Conservation (phyloP, 2,797 vertebrate species). For the Dermochelys coriacea region DNA sequence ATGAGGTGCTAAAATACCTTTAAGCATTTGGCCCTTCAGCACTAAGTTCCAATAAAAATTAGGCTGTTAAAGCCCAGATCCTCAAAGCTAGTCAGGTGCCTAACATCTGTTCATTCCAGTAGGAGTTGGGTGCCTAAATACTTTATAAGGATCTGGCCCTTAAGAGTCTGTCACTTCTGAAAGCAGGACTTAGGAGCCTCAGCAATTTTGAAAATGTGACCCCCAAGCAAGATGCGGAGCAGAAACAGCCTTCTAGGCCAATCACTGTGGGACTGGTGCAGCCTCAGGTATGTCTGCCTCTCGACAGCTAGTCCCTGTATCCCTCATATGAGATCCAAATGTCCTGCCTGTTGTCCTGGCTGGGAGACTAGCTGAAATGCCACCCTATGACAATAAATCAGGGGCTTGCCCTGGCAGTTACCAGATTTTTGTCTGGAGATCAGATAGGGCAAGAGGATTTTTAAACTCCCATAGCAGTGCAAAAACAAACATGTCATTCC, state of each 20-base stretch:
- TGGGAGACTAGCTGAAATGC: not conserved
- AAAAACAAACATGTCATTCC: not conserved
- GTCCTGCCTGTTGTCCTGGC: not conserved
- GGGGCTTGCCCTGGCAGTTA: not conserved
- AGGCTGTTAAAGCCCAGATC: not conserved
- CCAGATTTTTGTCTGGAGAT: not conserved
- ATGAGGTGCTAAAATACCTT: not conserved
- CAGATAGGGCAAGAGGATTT: not conserved
- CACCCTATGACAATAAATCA: not conserved
- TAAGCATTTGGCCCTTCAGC: not conserved
- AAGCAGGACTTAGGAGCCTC: not conserved
- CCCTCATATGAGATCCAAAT: not conserved
- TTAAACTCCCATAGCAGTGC: not conserved
- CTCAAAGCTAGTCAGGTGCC: constrained; percentile 23
- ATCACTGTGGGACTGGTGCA: not conserved
- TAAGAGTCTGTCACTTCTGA: not conserved
- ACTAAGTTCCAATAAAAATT: not conserved
- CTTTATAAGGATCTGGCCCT: not conserved
- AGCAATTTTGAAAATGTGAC: not conserved
- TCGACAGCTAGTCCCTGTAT: not conserved
- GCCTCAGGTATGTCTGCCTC: not conserved
- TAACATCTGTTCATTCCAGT: not conserved
- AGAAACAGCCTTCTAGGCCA: not conserved
- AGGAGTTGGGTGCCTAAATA: not conserved
- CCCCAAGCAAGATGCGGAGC: not conserved